Base-by-base conservation (phyloP, 2,797 vertebrate species). In the Muscicapa striata region DNA sequence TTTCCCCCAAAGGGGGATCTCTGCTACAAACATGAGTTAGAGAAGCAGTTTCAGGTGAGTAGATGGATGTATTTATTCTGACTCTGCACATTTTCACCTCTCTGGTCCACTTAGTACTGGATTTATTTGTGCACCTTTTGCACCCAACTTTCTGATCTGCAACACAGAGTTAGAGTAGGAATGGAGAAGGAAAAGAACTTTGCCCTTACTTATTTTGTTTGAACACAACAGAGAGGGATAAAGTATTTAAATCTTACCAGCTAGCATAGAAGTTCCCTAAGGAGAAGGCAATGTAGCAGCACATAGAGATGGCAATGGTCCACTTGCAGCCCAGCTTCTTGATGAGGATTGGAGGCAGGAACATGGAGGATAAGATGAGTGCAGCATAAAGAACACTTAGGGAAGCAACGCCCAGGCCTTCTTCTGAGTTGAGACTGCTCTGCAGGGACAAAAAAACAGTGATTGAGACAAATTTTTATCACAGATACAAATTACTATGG, bases 311-410 rank as follows among this genome's bases (percentile, higher is more conserved):
- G 10, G 98, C 98, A 6, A 99, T 98, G 87, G 99, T 99, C 99
- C 99, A 99, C 96, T 99, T 99, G 97, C 99, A 99, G 96, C 99
- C 99, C 95, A 99, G 96, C 40, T 98, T 98, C 94, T 98, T 97
- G 94, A 99, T 99, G 97, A 99, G 97, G 89, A 99, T 74, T 23
- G 99, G 98, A 6, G 99, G 99, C 48, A 99, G 98, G 89, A 99
- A 98, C 98, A 99, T 98, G 96, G 99, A 99, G 3, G 99, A 99
- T 36, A 99, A 23, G 75, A 99, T 99, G 91, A 99, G 98, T 1
- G 98, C 96, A 79, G 97, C 98, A 32, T 99, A 99, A 93, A 99
- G 84, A 41, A 99, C 98, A 41, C 99, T 99, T n/a, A 99, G 98
- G 1, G 99, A 99, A 1, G 98, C 98, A 78, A 99, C 98, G 0